A percentile compares a stretch with the other conserved stretches of the same genome.
Conservation (phyloP, 2,888 invertebrate genomes). For the Stenolophus ochropezus region DNA sequence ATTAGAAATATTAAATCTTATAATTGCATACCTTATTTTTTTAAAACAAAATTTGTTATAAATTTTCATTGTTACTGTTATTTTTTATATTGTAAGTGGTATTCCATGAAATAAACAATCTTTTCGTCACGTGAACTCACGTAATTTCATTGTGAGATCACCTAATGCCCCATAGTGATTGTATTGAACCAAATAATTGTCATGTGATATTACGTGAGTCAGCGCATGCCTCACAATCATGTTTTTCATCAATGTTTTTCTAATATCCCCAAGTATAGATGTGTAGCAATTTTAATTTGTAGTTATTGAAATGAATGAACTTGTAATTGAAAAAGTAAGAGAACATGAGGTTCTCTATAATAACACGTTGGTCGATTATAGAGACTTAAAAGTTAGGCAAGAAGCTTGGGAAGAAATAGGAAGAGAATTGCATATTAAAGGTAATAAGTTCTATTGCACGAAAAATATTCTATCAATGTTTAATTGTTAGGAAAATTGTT, state of each 20-base stretch:
- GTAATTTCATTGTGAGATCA: not conserved
- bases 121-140: not conserved
- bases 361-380: conserved; percentile 50
- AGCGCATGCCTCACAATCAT: not conserved
- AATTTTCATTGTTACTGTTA: not conserved
- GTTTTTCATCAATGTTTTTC: not conserved
- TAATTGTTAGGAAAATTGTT: not conserved
- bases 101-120: not conserved
- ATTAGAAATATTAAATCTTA: too few species aligned
- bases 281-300: not conserved
- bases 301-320: conserved; percentile 48
- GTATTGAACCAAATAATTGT: not conserved
- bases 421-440: conserved; percentile 59
- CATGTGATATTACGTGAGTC: not conserved
- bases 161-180: not conserved
- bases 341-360: conserved; percentile 60
- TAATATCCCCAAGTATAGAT: not conserved
- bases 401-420: conserved; percentile 62
- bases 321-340: conserved; percentile 61
- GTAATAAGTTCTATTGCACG: conserved; percentile 23
- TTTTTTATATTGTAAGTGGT: not conserved
- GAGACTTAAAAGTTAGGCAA: conserved; percentile 59
- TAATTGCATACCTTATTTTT: too few species aligned
- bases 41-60: not conserved
- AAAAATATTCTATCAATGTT: not conserved